A percentile compares a stretch with the other conserved stretches of the same genome.
phyloP scores from a whole-genome alignment of 2,113 vertebrate species.

The Ceratotherium simum region DNA sequence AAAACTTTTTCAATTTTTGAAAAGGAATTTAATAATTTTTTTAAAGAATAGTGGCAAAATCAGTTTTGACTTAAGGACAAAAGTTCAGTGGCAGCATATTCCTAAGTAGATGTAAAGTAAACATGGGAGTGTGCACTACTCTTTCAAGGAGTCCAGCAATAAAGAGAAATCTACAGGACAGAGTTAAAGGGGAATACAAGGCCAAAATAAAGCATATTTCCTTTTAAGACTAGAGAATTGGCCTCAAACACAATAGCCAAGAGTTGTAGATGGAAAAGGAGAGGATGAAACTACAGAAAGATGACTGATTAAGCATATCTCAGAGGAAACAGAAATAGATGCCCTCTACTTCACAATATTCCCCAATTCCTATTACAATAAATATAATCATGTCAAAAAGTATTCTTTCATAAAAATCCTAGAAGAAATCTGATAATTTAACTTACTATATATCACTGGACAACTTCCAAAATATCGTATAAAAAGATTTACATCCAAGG shows the following conservation, averaged over 20 bases:
- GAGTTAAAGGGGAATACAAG: not conserved
- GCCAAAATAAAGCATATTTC: constrained; percentile 21
- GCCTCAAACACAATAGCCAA: constrained; percentile 5
- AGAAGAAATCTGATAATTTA: constrained; percentile 25
- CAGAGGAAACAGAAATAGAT: not conserved
- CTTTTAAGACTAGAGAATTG: not conserved
- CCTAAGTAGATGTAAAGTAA: not conserved
- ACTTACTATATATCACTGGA: constrained; percentile 95
- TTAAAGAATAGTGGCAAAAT: not conserved
- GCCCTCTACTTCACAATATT: constrained; percentile 19
- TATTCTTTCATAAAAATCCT: constrained; percentile 47
- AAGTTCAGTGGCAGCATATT: constrained; percentile 18
- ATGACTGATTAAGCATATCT: not conserved
- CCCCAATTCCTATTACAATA: not conserved
- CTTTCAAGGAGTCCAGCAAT: not conserved
- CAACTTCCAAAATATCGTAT: constrained; percentile 94
- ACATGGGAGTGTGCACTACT: not conserved
- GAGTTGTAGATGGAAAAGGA: not conserved
- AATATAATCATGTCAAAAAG: constrained; percentile 20
- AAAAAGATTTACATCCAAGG: constrained; percentile 94
- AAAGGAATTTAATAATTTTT: not conserved
- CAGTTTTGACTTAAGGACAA: not conserved
- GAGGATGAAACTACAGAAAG: not conserved
- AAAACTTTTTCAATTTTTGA: constrained; percentile 44
- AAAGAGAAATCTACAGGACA: not conserved